phyloP scores from a whole-genome alignment of 2,888 invertebrate species.

The Dolichopus griseipennis region DNA sequence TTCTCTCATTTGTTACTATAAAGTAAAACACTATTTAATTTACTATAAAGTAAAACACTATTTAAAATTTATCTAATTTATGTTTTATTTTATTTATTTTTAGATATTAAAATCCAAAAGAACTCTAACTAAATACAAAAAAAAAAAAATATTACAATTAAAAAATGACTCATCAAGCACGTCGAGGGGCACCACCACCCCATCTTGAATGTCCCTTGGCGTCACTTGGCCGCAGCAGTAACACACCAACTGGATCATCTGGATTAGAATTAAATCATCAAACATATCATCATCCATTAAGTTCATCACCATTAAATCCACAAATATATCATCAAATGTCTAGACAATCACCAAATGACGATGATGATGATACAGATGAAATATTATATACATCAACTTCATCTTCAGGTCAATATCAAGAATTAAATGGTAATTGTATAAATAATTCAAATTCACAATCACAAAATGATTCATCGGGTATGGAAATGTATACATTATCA shows the following conservation, averaged over 20 bases:
- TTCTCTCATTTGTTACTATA: too few relatives aligned
- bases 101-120: neutral
- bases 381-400: constrained; percentile 34
- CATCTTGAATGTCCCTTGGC: constrained; percentile 52
- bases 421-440: constrained; percentile 7
- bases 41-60: too few relatives aligned
- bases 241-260: constrained; percentile 36
- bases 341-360: constrained; percentile 40
- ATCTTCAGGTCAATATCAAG: constrained; percentile 29
- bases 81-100: neutral
- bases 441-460: constrained; percentile 16
- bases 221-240: constrained; percentile 50
- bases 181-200: constrained; percentile 42
- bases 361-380: constrained; percentile 35
- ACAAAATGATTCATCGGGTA: constrained; percentile 21
- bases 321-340: constrained; percentile 44
- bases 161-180: constrained; percentile 40
- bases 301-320: constrained; percentile 44
- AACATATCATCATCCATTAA: constrained; percentile 42
- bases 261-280: constrained; percentile 37
- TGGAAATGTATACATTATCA: constrained; percentile 31
- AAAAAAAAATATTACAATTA: neutral
- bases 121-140: neutral
- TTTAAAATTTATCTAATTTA: neutral
- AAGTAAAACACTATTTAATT: too few relatives aligned